Evolutionary conservation across 1,140 invertebrate genomes (phyloP).

Genomic region (Telenomus remus): DNA sequence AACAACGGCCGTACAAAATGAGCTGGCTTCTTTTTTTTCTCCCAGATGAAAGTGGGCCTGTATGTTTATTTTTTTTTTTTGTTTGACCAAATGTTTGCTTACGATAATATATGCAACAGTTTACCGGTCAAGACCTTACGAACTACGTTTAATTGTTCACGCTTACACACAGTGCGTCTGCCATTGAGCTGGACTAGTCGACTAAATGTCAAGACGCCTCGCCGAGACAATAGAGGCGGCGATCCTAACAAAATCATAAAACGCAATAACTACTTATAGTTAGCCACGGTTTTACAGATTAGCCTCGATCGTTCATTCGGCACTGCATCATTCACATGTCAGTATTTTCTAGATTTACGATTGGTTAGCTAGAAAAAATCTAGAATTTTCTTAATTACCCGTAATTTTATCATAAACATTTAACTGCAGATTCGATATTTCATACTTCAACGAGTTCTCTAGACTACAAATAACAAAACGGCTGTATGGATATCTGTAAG

Average conservation of each 20-base stretch:
- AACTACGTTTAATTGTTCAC: constrained; percentile 29
- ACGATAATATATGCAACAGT: too few species aligned
- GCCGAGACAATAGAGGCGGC: constrained; percentile 10
- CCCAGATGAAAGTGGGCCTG: background rate
- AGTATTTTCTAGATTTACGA: constrained; percentile 67
- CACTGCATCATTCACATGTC: constrained; percentile 21
- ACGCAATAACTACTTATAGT: constrained; percentile 4
- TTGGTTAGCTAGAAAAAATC: constrained; percentile 74
- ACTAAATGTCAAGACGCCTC: constrained; percentile 23
- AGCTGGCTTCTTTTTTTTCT: constrained; percentile 34
- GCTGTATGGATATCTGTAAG: constrained; percentile 56
- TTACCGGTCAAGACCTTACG: constrained; percentile 25
- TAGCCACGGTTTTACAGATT: constrained; percentile 45
- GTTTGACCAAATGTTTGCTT: constrained; percentile 8
- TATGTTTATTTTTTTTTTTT: background rate
- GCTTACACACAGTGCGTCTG: constrained; percentile 26
- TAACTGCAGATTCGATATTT: constrained; percentile 71
- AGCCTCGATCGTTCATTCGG: constrained; percentile 60
- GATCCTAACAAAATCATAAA: constrained; percentile 15
- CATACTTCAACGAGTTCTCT: constrained; percentile 54
- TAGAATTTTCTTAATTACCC: constrained; percentile 75
- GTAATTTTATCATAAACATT: constrained; percentile 75
- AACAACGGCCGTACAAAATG: constrained; percentile 53
- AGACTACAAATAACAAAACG: constrained; percentile 68
- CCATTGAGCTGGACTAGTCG: constrained; percentile 48